These are phyloP conservation scores for Leptinotarsa texana DNA, from an alignment of 1,140 invertebrate genomes.

Conservation along the genomic window DNA sequence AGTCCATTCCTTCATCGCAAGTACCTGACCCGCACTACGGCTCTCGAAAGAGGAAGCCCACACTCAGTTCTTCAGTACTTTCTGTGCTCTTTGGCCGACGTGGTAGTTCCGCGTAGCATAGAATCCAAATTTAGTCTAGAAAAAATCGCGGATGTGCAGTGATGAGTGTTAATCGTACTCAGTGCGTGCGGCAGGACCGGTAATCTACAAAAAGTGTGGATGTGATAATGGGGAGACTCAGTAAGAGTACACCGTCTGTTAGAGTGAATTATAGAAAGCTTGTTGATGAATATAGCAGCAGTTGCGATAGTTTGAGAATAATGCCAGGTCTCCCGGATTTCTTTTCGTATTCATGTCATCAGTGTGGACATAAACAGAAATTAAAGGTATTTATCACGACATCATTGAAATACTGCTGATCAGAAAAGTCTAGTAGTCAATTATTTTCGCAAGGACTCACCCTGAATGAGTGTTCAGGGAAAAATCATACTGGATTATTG, in stretches of 20 bases:
- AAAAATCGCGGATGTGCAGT: background rate
- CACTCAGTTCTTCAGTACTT: constrained; percentile 20
- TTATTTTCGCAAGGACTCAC: too few species aligned
- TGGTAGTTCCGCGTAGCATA: constrained; percentile 4
- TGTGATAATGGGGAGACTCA: constrained; percentile 58
- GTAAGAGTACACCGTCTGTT: constrained; percentile 59
- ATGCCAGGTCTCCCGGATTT: constrained; percentile 61
- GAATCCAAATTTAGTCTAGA: background rate
- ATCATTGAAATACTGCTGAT: background rate
- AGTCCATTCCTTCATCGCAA: constrained; percentile 27
- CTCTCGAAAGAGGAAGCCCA: constrained; percentile 18
- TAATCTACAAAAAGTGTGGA: background rate
- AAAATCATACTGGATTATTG: too few species aligned
- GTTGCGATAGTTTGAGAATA: constrained; percentile 47
- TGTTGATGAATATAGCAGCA: constrained; percentile 59
- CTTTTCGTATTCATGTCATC: constrained; percentile 67
- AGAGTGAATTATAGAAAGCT: constrained; percentile 66
- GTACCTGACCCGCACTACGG: constrained; percentile 38
- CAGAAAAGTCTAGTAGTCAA: too few species aligned
- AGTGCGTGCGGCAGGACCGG: background rate
- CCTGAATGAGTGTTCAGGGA: too few species aligned
- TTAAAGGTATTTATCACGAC: constrained; percentile 59
- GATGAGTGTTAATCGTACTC: background rate
- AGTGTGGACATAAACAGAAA: constrained; percentile 67
- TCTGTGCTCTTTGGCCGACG: constrained; percentile 17